A percentile compares a stretch with the other conserved stretches of the same genome.
Conservation (phyloP, 2,888 invertebrate genomes). For the Harpalus rubripes region DNA sequence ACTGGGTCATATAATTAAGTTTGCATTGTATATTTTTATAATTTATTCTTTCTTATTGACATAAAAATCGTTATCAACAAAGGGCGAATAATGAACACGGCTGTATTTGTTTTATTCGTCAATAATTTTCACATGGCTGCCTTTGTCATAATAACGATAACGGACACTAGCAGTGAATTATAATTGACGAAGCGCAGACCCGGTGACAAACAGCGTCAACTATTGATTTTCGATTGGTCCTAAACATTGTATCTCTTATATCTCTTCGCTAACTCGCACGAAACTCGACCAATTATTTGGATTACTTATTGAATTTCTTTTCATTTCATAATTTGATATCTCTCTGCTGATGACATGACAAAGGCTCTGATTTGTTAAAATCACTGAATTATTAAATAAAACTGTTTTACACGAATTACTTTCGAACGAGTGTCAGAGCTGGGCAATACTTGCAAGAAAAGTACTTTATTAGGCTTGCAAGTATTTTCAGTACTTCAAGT, state of each 20-base stretch:
- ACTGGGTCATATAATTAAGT: background rate
- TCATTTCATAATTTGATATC: slow-evolving; percentile 52
- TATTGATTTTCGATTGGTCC: slow-evolving; percentile 24
- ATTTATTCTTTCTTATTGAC: background rate
- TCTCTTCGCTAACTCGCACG: slow-evolving; percentile 18
- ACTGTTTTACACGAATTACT: too few species aligned
- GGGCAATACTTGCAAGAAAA: too few species aligned
- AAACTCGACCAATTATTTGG: slow-evolving; percentile 7
- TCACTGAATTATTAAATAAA: too few species aligned
- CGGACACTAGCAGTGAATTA: background rate
- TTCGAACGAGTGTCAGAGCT: too few species aligned
- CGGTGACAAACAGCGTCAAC: slow-evolving; percentile 13
- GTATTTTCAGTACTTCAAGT: too few species aligned
- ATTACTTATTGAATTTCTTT: slow-evolving; percentile 33
- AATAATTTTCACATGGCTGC: slow-evolving; percentile 15
- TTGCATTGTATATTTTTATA: background rate
- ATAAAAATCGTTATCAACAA: background rate
- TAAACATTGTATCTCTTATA: slow-evolving; percentile 9
- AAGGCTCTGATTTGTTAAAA: background rate
- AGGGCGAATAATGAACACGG: background rate
- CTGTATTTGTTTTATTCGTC: slow-evolving; percentile 31
- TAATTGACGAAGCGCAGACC: slow-evolving; percentile 22
- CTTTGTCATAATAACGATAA: background rate
- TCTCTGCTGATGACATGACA: slow-evolving; percentile 51
- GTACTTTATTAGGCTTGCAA: too few species aligned